phyloP scores from a whole-genome alignment of 2,888 invertebrate species.

The Tipula unca region DNA sequence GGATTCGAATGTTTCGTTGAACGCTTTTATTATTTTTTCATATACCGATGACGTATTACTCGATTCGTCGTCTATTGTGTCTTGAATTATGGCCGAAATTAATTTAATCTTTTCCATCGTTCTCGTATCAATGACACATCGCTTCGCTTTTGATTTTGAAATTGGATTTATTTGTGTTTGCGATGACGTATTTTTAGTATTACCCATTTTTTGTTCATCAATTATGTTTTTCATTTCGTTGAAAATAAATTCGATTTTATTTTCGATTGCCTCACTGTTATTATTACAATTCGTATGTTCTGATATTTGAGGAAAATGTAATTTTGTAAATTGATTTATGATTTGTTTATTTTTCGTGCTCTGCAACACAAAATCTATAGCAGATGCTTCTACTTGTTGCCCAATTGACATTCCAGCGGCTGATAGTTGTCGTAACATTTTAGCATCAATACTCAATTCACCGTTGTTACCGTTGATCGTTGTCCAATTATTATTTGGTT shows the following conservation, averaged over 20 bases:
- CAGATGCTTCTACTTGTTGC: constrained; percentile 53
- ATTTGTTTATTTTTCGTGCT: constrained; percentile 34
- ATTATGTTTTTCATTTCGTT: constrained; percentile 21
- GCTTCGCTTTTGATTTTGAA: background rate
- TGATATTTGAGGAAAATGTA: constrained; percentile 16
- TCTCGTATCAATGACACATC: background rate
- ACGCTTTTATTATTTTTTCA: background rate
- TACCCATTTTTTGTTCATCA: background rate
- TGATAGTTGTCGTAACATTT: constrained; percentile 55
- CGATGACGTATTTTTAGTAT: background rate
- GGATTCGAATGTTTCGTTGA: background rate
- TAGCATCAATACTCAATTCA: constrained; percentile 54
- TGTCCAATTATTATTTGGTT: constrained; percentile 35
- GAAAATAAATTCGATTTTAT: constrained; percentile 21
- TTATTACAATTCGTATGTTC: background rate
- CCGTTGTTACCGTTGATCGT: constrained; percentile 37
- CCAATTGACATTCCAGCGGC: constrained; percentile 62
- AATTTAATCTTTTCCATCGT: background rate
- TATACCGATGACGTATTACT: background rate
- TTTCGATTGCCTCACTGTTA: constrained; percentile 17
- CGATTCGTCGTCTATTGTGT: background rate
- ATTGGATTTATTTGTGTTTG: background rate
- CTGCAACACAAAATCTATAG: constrained; percentile 50
- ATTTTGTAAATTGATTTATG: constrained; percentile 22
- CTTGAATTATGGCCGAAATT: background rate